Base-by-base conservation (phyloP, 1,140 invertebrate genomes). In the Panagrolaimus sp. region DNA sequence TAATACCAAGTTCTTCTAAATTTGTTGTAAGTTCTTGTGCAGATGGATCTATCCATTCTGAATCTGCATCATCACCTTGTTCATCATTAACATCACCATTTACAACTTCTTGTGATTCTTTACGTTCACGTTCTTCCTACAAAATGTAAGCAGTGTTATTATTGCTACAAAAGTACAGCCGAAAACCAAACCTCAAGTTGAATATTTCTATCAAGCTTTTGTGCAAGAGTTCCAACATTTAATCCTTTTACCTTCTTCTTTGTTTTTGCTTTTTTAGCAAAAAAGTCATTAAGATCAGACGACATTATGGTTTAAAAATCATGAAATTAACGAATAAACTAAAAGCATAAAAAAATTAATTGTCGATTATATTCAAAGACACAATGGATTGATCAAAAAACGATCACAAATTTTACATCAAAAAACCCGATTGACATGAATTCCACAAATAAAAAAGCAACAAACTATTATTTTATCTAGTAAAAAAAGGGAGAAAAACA, bases 281-380 rank as follows among this genome's bases (percentile, higher is more conserved):
- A 57, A 27, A 57, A 57, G 20, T 57, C 51, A 27, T 57, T 57
- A n/a, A 57, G 51, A 27, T 57, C 51, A 13, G 51, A 57, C n/a
- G n/a, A n/a, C 51, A 57, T 57, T 38, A 4, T 38, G 31, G 31
- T 38, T 38, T 38, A 38, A 4, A n/a, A 4, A 38, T 38, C 31
- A 38, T 7, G 31, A 38, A 38, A 4, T 38, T 38, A 38, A 4
- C 2, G 7, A 38, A 38, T 38, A 2, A 38, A 38, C 31, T 38
- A 38, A 38, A 38, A 38, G 7, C 7, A 7, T 2, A 38, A 38
- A 38, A 38, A 38, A 38, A 7, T 38, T 38, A 2, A 4, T 38
- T 38, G 31, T 38, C 31, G 7, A 38, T 38, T 7, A 38, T 4
- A 4, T 38, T 2, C 31, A 38, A 38, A 38, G 7, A 38, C 31